Base-by-base conservation (phyloP, 2,888 invertebrate genomes). In the Acleris sparsana region DNA sequence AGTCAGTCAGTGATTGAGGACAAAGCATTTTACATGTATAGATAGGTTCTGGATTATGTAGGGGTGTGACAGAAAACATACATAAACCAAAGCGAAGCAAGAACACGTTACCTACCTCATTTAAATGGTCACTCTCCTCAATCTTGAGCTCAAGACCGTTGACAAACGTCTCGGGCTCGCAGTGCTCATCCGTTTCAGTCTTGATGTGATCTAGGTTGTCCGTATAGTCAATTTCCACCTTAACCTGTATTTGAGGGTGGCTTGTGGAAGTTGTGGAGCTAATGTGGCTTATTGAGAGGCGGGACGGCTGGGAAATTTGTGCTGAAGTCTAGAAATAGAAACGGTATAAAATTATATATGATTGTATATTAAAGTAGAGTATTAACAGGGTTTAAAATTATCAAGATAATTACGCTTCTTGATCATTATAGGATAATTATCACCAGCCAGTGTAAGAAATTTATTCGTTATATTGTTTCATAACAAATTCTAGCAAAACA, bases 121-220 rank as follows among this genome's bases (percentile, higher is more conserved):
- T 55, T 2, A 33, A 17, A 16, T 56, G 33, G 11, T 64, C 9
- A 2, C 11, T 53, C 33, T 48, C 39, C 5, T 55, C 48, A 6
- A 82, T 6, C 13, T 39, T 39, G 0, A 39, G 39, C 39, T 74
- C 68, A 6, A 84, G 44, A 3, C 82, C 76, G 3, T 83, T 79
- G 0, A 80, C 87, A 68, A 89, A 87, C 0, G 86, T 80, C 69
- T 84, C 84, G 0, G 86, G 85, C 25, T 88, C 88, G 6, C 74
- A 78, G 46, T 88, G 85, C 0, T 79, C 79, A 0, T 72, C 72
- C 0, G 25, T 18, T 52, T 81, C 82, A 0, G 44, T 62, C 67
- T 1, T 56, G 7, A 71, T 69, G 51, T 72, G 3, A 51, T 62
- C 25, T n/a, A 51, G 11, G 17, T 53, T 18, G 46, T 52, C 48